Base-by-base conservation (phyloP, 2,888 invertebrate species). In the Patella pellucida region DNA sequence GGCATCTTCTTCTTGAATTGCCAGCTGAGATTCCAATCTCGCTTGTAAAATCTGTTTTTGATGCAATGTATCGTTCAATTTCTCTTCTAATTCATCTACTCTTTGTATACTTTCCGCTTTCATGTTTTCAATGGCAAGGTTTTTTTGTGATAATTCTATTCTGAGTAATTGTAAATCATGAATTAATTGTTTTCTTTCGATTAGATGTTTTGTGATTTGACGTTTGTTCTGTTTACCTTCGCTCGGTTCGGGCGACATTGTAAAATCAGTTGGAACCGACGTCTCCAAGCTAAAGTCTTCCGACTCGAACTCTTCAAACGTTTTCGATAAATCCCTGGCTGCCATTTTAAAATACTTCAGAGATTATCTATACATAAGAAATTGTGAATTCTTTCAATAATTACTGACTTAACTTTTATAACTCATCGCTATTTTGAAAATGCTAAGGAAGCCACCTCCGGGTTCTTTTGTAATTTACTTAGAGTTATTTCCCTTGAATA, bases 151-250 rank as follows among this genome's bases (percentile, higher is more conserved):
- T 50, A 90, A 79, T 80, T 91, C 90, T 72, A 91, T 91, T 78
- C 90, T 89, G 12, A 90, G 80, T n/a, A 91, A 78, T 75, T 91
- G 91, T 56, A 91, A 74, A 77, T 91, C 90, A 77, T 91, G 91
- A 19, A 87, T 72, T 14, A 90, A 82, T 77, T 91, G 90, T 79
- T 91, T 91, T 73, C 87, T 82, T 79, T 91, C 91, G 23, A 90
- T 85, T 14, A 89, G 79, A 74, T 90, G 89, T 79, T 85, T 88
- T 11, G 88, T 86, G 23, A 90, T 84, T 74, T 85, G 86, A 69
- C 84, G 80, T 75, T 85, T 85, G 76, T 84, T 83, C 62, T 81
- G 82, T 52, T 83, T 83, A 56, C 79, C 73, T 52, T 80, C 78
- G 41, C 78, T 80, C 23, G 81, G 80, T 69, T 90, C 90, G 1